A percentile compares a stretch with the other conserved stretches of the same genome.
Conservation (phyloP, 2,797 vertebrate species). For the Cyclopterus lumpus region DNA sequence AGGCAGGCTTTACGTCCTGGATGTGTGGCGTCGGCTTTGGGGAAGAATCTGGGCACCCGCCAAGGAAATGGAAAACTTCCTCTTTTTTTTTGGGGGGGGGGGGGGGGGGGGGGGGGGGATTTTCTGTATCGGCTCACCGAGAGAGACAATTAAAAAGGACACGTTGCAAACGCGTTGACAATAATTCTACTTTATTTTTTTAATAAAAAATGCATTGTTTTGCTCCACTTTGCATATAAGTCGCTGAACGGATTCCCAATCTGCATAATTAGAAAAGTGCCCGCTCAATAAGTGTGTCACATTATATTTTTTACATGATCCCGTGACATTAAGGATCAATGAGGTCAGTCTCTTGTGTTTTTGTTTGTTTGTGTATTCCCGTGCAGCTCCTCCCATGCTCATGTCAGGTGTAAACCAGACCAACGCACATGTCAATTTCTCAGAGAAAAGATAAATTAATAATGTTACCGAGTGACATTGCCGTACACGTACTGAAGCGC, state of each 20-base stretch:
- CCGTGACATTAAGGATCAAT: neutral
- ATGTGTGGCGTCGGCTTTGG: slow-evolving; percentile 39
- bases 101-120: too few species aligned
- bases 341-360: neutral
- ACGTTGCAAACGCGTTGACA: too few species aligned
- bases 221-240: neutral
- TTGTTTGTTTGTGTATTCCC: slow-evolving; percentile 6
- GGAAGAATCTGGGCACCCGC: slow-evolving; percentile 51
- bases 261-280: neutral
- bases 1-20: slow-evolving; percentile 54
- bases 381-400: neutral
- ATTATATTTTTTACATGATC: neutral
- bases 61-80: slow-evolving; percentile 30
- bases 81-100: too few species aligned
- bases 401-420: neutral
- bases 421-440: slow-evolving; percentile 2
- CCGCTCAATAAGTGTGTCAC: neutral
- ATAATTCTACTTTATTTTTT: neutral
- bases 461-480: slow-evolving; percentile 22
- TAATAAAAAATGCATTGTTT: neutral
- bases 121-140: too few species aligned
- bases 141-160: too few species aligned
- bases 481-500: slow-evolving; percentile 34
- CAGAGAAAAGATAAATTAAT: neutral
- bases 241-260: neutral